Base-by-base conservation (phyloP, 2,113 vertebrate genomes). In the Vireo altiloquus region DNA sequence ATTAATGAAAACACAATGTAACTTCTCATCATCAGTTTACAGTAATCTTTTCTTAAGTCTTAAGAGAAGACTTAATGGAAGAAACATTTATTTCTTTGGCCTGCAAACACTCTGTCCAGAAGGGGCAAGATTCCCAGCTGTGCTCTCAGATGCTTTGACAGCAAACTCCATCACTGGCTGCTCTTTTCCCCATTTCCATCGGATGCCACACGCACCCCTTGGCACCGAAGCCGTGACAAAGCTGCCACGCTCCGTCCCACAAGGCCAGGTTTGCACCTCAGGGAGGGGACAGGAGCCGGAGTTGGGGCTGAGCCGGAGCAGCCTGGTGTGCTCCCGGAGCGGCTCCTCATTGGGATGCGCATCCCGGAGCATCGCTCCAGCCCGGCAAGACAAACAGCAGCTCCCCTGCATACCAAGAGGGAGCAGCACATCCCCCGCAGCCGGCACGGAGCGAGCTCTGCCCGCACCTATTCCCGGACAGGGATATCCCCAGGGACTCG, bases 281-380 rank as follows among this genome's bases (percentile, higher is more conserved):
- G 27, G 37, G 72, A 40, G 63, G 6, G 63, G 69, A 27, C 60
- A 71, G 95, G 87, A 79, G 79, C 69, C 3, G 47, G 7, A 17
- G 7, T 12, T 25, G 30, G 27, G 33, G 64, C 40, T 42, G 40
- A 42, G 40, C 40, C 40, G 11, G 40, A 42, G 40, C 40, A 12
- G 40, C 40, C 40, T 14, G 40, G 6, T 14, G 40, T 14, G 40
- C 40, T 42, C 40, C 40, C 40, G 6, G 40, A 11, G 40, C 40
- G 40, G 20, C 49, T 88, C 59, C 87, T 97, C 97, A 96, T 94
- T 93, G 95, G 92, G 92, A 98, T 98, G 96, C 97, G 87, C 71
- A 8, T 46, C 71, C 53, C 42, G 24, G 31, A 63, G 60, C 70
- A 16, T 28, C 24, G 13, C 53, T 5, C 53, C 40, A 7, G 33